Evolutionary conservation across 2,113 vertebrate species (phyloP), one percentile per base, ranked within the genome.

Genomic region (Sebastes schlegelii): DNA sequence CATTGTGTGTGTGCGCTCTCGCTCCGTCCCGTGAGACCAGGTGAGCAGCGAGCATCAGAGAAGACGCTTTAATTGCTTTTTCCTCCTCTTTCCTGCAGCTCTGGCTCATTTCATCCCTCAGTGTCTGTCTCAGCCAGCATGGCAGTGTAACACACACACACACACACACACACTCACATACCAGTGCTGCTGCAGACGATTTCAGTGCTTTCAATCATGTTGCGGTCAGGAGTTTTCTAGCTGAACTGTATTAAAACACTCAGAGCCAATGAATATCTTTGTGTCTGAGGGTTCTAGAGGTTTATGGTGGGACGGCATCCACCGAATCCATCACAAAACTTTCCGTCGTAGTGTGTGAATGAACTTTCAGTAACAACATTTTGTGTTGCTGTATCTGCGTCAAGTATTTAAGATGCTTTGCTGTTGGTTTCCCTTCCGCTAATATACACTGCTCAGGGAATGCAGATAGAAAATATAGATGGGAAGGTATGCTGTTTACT

Each of bases 51-150:
- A 74, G 77, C 67, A 70, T 74, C 63, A 77, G 66, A 66, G 57
- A 74, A 77, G 86, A 82, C 52, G 84, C 77, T 80, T 91, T 89
- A 90, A 92, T 84, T 87, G 88, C 85, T 92, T 88, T 89, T 72
- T 60, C 79, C 60, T 84, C 49, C 70, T 60, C 77, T 68, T 72
- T 81, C 34, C 60, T 73, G 12, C 67, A 57, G 58, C 16, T 64
- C 45, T 72, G 6, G 19, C 21, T 72, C 52, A 19, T 49, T 34
- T 69, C n/a, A 11, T 78, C 46, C 19, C 66, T 62, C 69, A 54
- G 42, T 70, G 76, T 74, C 43, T 63, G 63, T 84, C 64, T 48
- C 19, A 54, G 51, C n/a, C 4, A 6, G n/a, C 34, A 42, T 62
- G 49, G n/a, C 26, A 55, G 34, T 19, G 62, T 48, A 8, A 43